Conservation (phyloP, 2,797 vertebrate genomes). For the Petrocephalus schoutedeni region DNA sequence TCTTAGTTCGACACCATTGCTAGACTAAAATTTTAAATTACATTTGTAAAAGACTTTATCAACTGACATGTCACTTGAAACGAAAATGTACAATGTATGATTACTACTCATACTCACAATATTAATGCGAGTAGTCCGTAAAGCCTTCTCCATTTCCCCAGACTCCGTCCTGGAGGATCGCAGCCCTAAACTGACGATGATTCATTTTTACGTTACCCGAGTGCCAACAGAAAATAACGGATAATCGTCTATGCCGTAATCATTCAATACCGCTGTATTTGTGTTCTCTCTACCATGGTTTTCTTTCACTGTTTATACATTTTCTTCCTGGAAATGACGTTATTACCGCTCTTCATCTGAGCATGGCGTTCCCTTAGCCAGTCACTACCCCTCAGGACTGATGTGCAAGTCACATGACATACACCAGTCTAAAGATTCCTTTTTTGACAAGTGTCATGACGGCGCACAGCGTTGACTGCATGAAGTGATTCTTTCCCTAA, state of each 20-base stretch:
- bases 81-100: not conserved
- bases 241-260: not conserved
- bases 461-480: not conserved
- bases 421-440: not conserved
- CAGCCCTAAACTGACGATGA: not conserved
- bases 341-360: not conserved
- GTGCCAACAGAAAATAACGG: not conserved
- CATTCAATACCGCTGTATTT: not conserved
- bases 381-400: not conserved
- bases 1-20: not conserved
- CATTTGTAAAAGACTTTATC: not conserved
- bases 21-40: not conserved
- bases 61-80: not conserved
- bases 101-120: not conserved
- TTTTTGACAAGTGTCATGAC: not conserved
- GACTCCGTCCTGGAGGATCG: not conserved
- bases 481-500: not conserved
- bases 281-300: slow-evolving; percentile 11
- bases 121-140: not conserved
- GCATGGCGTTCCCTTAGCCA: not conserved
- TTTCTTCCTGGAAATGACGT: not conserved
- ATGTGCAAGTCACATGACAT: slow-evolving; percentile 7
- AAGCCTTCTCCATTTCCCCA: not conserved
- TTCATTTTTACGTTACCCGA: slow-evolving; percentile 5
- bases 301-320: not conserved